Evolutionary conservation across 2,888 invertebrate species (phyloP).

Genomic region (Scaptomyza caliginosa): DNA sequence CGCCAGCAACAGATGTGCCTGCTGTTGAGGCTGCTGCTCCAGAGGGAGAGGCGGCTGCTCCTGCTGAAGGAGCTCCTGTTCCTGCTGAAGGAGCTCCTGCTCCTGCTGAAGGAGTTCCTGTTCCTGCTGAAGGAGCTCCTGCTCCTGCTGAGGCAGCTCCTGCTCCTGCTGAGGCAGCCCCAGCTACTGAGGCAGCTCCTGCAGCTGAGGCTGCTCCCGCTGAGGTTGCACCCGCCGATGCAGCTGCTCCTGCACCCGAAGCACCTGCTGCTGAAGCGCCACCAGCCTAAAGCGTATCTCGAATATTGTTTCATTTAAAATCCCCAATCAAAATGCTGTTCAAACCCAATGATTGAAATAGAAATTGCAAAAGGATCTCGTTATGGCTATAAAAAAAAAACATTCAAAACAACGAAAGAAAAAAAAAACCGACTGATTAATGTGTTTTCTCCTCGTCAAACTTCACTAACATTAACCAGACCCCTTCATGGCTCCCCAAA

Average conservation of each 20-base stretch:
- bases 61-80: constrained; percentile 32
- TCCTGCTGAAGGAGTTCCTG: constrained; percentile 29
- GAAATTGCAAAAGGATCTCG: constrained; percentile 62
- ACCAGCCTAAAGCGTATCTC: constrained; percentile 38
- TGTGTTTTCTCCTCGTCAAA: constrained; percentile 48
- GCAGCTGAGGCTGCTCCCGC: constrained; percentile 32
- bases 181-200: constrained; percentile 19
- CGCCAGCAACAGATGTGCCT: constrained; percentile 44
- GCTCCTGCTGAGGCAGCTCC: constrained; percentile 64
- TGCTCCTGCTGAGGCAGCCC: background rate
- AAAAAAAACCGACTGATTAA: constrained; percentile 16
- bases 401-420: too few relatives aligned
- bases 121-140: constrained; percentile 40
- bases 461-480: constrained; percentile 40
- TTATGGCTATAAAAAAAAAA: constrained; percentile 35
- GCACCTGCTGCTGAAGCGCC: constrained; percentile 42
- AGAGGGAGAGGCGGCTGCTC: constrained; percentile 35
- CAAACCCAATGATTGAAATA: constrained; percentile 4
- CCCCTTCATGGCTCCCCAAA: constrained; percentile 4
- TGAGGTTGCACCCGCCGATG: constrained; percentile 34
- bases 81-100: constrained; percentile 47
- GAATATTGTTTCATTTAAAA: constrained; percentile 23
- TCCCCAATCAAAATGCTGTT: constrained; percentile 1
- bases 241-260: constrained; percentile 36
- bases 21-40: constrained; percentile 42